phyloP scores from a whole-genome alignment of 1,140 invertebrate species.

The Cotesia glomerata region DNA sequence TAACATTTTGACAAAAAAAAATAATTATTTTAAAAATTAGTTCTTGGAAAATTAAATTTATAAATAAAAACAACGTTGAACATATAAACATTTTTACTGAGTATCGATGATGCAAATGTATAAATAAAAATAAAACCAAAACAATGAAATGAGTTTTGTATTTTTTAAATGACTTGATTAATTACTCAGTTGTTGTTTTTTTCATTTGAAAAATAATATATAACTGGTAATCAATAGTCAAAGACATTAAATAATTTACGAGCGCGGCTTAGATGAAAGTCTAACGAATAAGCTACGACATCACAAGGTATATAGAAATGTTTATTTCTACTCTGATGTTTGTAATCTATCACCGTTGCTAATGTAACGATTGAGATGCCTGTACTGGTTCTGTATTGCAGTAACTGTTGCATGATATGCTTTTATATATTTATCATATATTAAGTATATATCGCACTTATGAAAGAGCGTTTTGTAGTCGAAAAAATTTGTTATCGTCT shows the following conservation, averaged over 20 bases:
- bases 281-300: background rate
- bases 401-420: background rate
- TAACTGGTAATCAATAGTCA: background rate
- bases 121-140: too few species aligned
- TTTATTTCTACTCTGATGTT: background rate
- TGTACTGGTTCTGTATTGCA: background rate
- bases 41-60: too few species aligned
- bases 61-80: too few species aligned
- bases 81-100: too few species aligned
- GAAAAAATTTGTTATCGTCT: too few species aligned
- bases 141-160: background rate
- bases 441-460: too few species aligned
- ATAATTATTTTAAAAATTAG: too few species aligned
- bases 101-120: too few species aligned
- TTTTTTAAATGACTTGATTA: background rate
- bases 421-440: too few species aligned
- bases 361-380: background rate
- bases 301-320: background rate
- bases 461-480: too few species aligned
- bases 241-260: background rate
- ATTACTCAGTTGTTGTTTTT: background rate
- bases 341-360: constrained; percentile 2
- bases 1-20: too few species aligned
- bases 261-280: constrained; percentile 3
- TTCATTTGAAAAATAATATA: background rate